Percentiles rank a stretch among this genome's conserved stretches.
Conservation (phyloP, 2,888 invertebrate genomes). For the Drosophila kambysellisi region DNA sequence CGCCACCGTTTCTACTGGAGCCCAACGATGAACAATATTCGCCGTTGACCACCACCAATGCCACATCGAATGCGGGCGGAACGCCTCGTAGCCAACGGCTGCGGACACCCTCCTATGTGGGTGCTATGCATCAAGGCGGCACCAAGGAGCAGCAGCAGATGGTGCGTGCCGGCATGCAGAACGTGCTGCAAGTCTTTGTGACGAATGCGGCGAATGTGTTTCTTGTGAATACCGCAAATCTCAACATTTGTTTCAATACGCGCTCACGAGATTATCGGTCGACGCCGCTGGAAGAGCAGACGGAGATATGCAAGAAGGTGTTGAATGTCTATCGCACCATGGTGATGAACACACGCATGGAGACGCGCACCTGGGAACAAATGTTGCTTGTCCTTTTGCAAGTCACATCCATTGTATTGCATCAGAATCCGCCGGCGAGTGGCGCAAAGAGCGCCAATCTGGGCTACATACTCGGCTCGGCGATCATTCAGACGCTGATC, state of each 20-base stretch:
- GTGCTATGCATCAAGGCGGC: conserved; percentile 85
- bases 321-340: conserved; percentile 98
- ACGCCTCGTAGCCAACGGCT: conserved; percentile 87
- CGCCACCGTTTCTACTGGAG: conserved; percentile 93
- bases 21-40: conserved; percentile 85
- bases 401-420: conserved; percentile 95
- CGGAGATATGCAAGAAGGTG: conserved; percentile 97
- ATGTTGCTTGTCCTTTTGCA: conserved; percentile 93
- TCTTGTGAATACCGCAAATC: conserved; percentile 87
- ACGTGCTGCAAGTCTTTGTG: conserved; percentile 89
- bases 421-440: conserved; percentile 89
- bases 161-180: conserved; percentile 93
- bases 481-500: conserved; percentile 96
- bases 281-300: conserved; percentile 95
- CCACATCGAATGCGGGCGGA: conserved; percentile 76
- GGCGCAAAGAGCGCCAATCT: conserved; percentile 89
- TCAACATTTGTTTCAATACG: conserved; percentile 86
- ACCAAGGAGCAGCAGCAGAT: conserved; percentile 90
- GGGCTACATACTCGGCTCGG: conserved; percentile 92
- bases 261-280: conserved; percentile 87
- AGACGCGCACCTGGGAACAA: conserved; percentile 97
- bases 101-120: conserved; percentile 94
- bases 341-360: conserved; percentile 98
- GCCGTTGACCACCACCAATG: background rate
- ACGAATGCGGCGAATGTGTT: conserved; percentile 98